These are phyloP conservation scores for Ruditapes philippinarum DNA, from an alignment of 1,140 invertebrate species.

Conservation along the genomic window DNA sequence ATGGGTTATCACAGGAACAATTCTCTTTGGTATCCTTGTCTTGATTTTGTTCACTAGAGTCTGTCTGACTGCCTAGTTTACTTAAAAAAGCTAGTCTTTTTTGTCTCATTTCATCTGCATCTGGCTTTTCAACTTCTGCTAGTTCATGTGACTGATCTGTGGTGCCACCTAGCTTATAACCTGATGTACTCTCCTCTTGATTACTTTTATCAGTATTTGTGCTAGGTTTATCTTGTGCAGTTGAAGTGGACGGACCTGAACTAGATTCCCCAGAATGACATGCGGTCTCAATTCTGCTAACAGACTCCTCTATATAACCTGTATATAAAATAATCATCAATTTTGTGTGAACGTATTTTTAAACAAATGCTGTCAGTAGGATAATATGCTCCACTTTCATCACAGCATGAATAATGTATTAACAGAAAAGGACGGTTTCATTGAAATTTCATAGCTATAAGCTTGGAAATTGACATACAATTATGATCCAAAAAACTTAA, in stretches of 20 bases:
- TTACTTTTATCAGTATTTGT: not conserved
- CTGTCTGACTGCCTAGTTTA: slow-evolving; percentile 37
- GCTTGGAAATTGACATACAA: no score
- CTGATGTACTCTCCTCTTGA: not conserved
- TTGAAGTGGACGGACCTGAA: not conserved
- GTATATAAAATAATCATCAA: no score
- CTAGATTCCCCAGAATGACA: slow-evolving; percentile 12
- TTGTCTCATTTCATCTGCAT: slow-evolving; percentile 78
- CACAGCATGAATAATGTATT: no score
- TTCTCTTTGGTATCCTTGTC: not conserved
- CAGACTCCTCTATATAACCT: slow-evolving; percentile 69
- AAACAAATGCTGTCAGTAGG: no score
- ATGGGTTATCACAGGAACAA: slow-evolving; percentile 24
- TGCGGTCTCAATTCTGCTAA: slow-evolving; percentile 54
- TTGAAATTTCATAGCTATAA: no score
- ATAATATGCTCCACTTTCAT: no score
- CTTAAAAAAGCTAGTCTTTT: slow-evolving; percentile 80
- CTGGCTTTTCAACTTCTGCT: slow-evolving; percentile 36
- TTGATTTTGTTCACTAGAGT: slow-evolving; percentile 4
- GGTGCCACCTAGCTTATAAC: slow-evolving; percentile 10
- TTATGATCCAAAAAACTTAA: no score
- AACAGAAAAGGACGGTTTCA: no score
- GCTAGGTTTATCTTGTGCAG: not conserved
- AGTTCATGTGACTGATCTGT: not conserved
- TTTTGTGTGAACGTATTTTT: no score